These are phyloP conservation scores for Syritta pipiens DNA, from an alignment of 2,888 invertebrate species.

Conservation along the genomic window DNA sequence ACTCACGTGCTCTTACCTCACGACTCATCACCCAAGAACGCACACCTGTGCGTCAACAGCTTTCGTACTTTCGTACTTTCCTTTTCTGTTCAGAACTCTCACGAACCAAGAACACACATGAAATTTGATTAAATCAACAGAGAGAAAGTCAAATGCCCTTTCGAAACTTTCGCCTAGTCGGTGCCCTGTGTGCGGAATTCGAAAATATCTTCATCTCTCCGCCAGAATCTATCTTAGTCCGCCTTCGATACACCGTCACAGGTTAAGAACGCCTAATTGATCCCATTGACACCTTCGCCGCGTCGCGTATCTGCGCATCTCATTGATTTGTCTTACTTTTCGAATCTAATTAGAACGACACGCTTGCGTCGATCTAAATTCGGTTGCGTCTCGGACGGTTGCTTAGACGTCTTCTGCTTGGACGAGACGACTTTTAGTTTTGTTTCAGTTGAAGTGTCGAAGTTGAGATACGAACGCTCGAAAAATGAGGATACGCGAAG, in stretches of 20 bases:
- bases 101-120: not conserved
- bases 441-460: slow-evolving; percentile 1
- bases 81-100: not conserved
- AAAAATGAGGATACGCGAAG: slow-evolving; percentile 39
- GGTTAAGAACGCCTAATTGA: no score
- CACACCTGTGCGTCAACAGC: no score
- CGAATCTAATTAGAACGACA: slow-evolving; percentile 30
- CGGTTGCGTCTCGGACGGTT: no score
- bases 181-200: not conserved
- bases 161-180: slow-evolving; percentile 11
- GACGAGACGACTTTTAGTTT: slow-evolving; percentile 42
- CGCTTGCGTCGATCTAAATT: slow-evolving; percentile 24
- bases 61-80: not conserved
- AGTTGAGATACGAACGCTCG: not conserved
- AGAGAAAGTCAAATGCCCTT: not conserved
- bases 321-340: slow-evolving; percentile 15
- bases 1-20: no score
- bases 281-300: slow-evolving; percentile 5
- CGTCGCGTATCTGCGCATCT: no score
- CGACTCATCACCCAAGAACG: no score
- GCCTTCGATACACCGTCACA: not conserved
- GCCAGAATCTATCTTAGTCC: not conserved
- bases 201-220: not conserved
- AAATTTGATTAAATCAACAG: slow-evolving; percentile 1
- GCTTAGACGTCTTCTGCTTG: not conserved